Conservation (phyloP, 2,113 vertebrate genomes). For the Vulpes ferrilata region DNA sequence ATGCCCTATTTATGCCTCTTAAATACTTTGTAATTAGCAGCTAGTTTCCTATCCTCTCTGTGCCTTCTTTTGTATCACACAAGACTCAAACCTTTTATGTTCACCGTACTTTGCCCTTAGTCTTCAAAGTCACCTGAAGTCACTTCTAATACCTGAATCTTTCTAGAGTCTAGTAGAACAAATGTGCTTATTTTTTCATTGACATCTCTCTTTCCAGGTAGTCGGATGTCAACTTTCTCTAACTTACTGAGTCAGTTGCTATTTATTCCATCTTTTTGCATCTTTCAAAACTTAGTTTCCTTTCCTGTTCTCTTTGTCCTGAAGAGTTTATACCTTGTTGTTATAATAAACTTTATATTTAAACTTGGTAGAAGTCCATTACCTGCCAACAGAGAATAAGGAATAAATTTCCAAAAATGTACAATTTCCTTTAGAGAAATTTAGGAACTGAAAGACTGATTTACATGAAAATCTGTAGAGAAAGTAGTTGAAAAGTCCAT, state of each 20-base stretch:
- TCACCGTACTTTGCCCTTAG: neutral
- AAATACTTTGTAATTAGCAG: no score
- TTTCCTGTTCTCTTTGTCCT: neutral
- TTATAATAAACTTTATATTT: conserved; percentile 63
- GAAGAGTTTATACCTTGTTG: neutral
- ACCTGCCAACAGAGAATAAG: conserved; percentile 75
- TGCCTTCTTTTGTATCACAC: no score
- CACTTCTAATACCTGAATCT: neutral
- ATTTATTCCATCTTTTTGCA: neutral
- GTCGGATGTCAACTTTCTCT: neutral
- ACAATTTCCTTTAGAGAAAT: conserved; percentile 73
- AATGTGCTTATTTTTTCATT: neutral
- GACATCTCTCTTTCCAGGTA: neutral
- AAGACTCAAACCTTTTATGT: neutral
- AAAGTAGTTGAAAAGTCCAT: conserved; percentile 46
- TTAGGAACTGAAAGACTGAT: conserved; percentile 78
- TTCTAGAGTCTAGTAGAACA: neutral
- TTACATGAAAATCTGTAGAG: conserved; percentile 88
- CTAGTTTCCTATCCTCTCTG: no score
- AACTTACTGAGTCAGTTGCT: neutral
- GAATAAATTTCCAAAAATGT: conserved; percentile 35
- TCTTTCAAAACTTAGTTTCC: neutral
- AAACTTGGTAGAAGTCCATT: conserved; percentile 73
- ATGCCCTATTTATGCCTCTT: no score
- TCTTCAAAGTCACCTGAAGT: neutral